A percentile compares a stretch with the other conserved stretches of the same genome.
Conservation (phyloP, 2,888 invertebrate species). For the Polymixis flavicincta region DNA sequence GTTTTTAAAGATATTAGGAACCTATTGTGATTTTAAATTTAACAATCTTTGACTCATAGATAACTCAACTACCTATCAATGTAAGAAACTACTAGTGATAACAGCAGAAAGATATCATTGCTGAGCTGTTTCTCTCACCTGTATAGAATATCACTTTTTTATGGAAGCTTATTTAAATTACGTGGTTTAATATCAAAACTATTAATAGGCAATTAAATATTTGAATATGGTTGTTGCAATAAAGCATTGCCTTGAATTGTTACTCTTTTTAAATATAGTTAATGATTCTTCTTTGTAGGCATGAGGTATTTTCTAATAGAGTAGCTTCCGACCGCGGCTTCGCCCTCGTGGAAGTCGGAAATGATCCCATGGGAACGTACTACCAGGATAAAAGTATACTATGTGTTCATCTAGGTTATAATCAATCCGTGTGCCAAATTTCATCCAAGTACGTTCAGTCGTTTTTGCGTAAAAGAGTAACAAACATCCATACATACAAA, state of each 20-base stretch:
- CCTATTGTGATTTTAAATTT: not conserved
- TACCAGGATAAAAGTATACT: too few relatives aligned
- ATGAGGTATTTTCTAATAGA: too few relatives aligned
- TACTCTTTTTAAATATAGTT: too few relatives aligned
- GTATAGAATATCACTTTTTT: not conserved
- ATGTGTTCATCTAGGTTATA: too few relatives aligned
- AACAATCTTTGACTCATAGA: not conserved
- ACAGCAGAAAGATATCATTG: not conserved
- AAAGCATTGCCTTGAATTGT: not conserved
- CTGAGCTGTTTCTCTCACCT: not conserved
- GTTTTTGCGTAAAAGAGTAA: too few relatives aligned
- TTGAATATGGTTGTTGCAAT: not conserved
- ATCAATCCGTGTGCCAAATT: too few relatives aligned
- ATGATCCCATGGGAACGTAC: too few relatives aligned
- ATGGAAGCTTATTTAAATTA: not conserved
- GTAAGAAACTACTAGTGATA: not conserved
- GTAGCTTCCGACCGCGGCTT: too few relatives aligned
- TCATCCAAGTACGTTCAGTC: too few relatives aligned
- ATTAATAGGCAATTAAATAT: not conserved
- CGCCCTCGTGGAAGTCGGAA: too few relatives aligned
- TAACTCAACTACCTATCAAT: not conserved
- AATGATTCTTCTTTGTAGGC: too few relatives aligned
- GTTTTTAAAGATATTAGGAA: not conserved
- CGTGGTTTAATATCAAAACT: not conserved
- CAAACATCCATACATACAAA: too few relatives aligned